phyloP scores from a whole-genome alignment of 1,140 invertebrate genomes.

The Leptonema lineaticorne region DNA sequence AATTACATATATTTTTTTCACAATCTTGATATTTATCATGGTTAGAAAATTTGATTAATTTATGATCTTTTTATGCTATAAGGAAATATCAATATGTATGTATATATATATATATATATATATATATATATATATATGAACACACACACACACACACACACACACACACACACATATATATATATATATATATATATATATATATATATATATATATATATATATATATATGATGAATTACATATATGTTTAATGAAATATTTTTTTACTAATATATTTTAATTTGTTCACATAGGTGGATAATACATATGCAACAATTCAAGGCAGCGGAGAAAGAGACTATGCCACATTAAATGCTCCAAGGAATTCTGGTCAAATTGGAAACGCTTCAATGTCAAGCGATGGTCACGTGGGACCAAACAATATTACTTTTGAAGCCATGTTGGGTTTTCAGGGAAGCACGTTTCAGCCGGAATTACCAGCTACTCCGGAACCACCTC shows the following conservation, averaged over 20 bases:
- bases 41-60: too few species aligned
- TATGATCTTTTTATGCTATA: too few species aligned
- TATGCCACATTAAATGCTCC: constrained; percentile 52
- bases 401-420: constrained; percentile 1
- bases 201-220: background rate
- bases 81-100: too few species aligned
- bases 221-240: background rate
- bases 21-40: too few species aligned
- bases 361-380: constrained; percentile 9
- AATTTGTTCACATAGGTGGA: constrained; percentile 54
- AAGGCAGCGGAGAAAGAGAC: constrained; percentile 52
- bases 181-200: constrained; percentile 3
- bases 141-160: too few species aligned
- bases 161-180: too few species aligned
- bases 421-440: constrained; percentile 47
- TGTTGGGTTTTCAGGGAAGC: constrained; percentile 45
- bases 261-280: background rate
- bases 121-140: too few species aligned
- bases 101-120: too few species aligned
- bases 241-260: background rate
- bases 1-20: too few species aligned
- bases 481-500: constrained; percentile 35
- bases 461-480: constrained; percentile 39
- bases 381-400: background rate
- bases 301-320: constrained; percentile 87